Conservation (phyloP, 2,888 invertebrate genomes). For the Melanophora roralis region DNA sequence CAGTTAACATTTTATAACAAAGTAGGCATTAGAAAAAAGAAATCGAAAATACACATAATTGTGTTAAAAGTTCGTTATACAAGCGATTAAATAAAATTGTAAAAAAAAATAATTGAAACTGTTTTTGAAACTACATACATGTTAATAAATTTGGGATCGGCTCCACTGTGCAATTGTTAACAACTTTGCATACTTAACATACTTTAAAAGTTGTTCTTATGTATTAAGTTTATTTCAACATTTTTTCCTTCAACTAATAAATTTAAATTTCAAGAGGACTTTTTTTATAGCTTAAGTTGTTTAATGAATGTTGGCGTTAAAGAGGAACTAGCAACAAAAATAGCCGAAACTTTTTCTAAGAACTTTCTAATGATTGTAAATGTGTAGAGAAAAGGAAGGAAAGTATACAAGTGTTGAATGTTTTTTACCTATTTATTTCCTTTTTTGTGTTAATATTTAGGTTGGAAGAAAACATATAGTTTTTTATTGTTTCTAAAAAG, state of each 20-base stretch:
- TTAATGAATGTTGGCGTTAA: constrained; percentile 3
- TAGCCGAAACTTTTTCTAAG: neutral
- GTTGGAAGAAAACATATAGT: constrained; percentile 29
- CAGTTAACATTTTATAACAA: no score
- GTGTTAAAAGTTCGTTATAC: no score
- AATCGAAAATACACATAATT: no score
- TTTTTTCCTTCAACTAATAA: constrained; percentile 6
- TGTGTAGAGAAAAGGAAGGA: constrained; percentile 25
- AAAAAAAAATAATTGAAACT: constrained; percentile 42
- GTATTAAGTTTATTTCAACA: neutral
- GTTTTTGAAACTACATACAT: neutral
- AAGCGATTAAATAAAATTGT: no score
- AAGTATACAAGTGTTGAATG: constrained; percentile 23
- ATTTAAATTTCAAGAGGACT: constrained; percentile 10
- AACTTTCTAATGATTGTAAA: constrained; percentile 44
- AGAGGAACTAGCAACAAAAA: neutral
- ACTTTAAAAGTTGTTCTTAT: constrained; percentile 19
- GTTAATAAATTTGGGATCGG: no score
- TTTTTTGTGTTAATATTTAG: constrained; percentile 30
- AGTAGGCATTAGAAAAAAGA: no score
- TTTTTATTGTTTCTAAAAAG: constrained; percentile 13
- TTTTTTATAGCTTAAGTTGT: constrained; percentile 12
- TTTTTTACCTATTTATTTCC: neutral
- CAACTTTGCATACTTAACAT: constrained; percentile 25
- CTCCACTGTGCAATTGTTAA: neutral